phyloP scores from a whole-genome alignment of 2,888 invertebrate species.

The Perizoma affinitatum region DNA sequence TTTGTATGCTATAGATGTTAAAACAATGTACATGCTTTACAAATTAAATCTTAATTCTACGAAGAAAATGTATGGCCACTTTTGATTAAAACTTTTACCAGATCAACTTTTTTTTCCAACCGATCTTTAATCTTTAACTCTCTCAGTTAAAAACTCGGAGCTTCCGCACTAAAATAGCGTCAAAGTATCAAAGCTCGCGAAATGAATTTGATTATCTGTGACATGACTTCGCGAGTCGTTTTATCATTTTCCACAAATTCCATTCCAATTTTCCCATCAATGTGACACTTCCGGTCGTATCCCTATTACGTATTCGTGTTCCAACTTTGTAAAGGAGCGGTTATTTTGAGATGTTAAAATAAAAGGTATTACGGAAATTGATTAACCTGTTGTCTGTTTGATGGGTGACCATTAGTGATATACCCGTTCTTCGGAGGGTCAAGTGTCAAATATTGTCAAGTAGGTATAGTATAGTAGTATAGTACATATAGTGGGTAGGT shows the following conservation, averaged over 20 bases:
- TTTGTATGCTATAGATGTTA: too few species aligned
- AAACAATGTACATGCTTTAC: too few species aligned
- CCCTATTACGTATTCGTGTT: constrained; percentile 35
- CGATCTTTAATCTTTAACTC: constrained; percentile 20
- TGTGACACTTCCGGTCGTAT: constrained; percentile 36
- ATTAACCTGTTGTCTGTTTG: too few species aligned
- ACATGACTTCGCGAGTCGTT: constrained; percentile 36
- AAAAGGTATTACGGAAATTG: neutral
- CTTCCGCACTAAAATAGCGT: constrained; percentile 10
- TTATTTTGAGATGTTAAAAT: neutral
- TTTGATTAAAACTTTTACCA: constrained; percentile 28
- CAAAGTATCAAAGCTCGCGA: constrained; percentile 24
- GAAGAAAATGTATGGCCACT: constrained; percentile 8
- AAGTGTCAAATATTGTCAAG: too few species aligned
- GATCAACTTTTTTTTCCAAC: constrained; percentile 23
- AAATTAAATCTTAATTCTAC: neutral
- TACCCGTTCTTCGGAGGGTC: too few species aligned
- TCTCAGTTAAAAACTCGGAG: constrained; percentile 14
- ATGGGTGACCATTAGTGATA: too few species aligned
- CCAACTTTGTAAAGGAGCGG: constrained; percentile 16
- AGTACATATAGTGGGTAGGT: too few species aligned
- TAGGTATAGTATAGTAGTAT: too few species aligned
- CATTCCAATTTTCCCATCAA: constrained; percentile 36
- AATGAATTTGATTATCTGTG: constrained; percentile 39
- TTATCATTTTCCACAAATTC: constrained; percentile 39